Evolutionary conservation across 2,888 invertebrate genomes (phyloP).

Genomic region (Andrena haemorrhoa): DNA sequence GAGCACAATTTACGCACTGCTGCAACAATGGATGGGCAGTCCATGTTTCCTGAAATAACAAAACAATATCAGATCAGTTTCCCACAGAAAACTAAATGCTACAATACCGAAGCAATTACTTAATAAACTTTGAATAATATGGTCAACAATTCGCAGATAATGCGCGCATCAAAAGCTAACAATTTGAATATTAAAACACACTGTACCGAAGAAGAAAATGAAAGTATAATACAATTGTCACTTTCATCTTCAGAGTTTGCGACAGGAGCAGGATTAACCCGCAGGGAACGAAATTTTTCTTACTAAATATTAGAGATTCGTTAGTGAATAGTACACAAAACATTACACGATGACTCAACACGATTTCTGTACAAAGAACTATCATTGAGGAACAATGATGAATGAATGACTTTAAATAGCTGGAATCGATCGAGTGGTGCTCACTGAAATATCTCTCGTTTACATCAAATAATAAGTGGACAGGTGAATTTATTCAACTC

Average conservation of each 20-base stretch:
- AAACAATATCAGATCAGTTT: neutral
- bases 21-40: slow-evolving; percentile 58
- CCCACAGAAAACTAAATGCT: neutral
- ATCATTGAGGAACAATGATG: slow-evolving; percentile 1
- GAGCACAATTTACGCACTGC: slow-evolving; percentile 52
- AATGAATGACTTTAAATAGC: neutral
- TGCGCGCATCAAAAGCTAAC: neutral
- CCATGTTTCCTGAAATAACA: slow-evolving; percentile 69
- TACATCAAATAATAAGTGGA: slow-evolving; percentile 8
- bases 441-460: slow-evolving; percentile 9
- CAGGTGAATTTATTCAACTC: slow-evolving; percentile 18
- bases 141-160: neutral
- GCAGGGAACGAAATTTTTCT: slow-evolving; percentile 5
- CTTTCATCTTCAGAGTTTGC: neutral
- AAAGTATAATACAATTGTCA: slow-evolving; percentile 13
- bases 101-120: neutral
- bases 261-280: slow-evolving; percentile 9
- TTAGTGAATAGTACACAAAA: slow-evolving; percentile 5
- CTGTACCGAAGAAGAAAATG: neutral
- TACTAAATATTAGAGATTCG: slow-evolving; percentile 15
- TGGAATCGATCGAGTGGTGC: neutral
- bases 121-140: neutral
- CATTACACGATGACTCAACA: slow-evolving; percentile 45
- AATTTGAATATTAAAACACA: neutral
- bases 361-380: slow-evolving; percentile 17